Conservation (phyloP, 2,888 invertebrate genomes). For the Sphaeridia pumilis region DNA sequence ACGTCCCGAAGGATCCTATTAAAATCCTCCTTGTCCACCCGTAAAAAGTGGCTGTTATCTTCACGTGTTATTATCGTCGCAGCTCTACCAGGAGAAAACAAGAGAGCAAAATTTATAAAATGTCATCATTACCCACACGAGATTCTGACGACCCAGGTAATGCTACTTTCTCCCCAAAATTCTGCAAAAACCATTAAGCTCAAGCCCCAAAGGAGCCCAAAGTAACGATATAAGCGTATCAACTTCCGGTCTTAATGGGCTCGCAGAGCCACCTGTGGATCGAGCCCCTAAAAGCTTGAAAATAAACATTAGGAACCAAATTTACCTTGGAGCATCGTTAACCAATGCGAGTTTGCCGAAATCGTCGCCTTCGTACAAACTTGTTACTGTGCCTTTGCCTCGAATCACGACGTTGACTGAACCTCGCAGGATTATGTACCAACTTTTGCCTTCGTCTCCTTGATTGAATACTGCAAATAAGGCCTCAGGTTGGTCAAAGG, state of each 20-base stretch:
- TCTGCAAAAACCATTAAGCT: no score
- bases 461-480: slow-evolving; percentile 59
- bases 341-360: slow-evolving; percentile 72
- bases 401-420: slow-evolving; percentile 74
- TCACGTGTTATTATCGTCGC: slow-evolving; percentile 69
- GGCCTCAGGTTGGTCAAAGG: background rate
- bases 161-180: no score
- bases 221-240: no score
- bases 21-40: slow-evolving; percentile 75
- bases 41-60: slow-evolving; percentile 68
- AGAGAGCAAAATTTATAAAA: no score
- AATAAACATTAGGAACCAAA: no score
- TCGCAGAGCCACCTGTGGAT: no score
- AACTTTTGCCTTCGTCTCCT: slow-evolving; percentile 70
- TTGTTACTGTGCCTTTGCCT: slow-evolving; percentile 71
- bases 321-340: slow-evolving; percentile 69
- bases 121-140: no score
- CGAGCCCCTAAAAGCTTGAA: no score
- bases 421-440: slow-evolving; percentile 72
- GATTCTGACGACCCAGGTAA: no score
- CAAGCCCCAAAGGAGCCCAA: no score
- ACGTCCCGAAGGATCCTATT: slow-evolving; percentile 69
- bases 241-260: no score
- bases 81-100: no score
- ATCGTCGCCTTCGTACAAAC: slow-evolving; percentile 71